Percentiles rank a stretch among this genome's conserved stretches.
Conservation (phyloP, 2,888 invertebrate species). For the Acrocera orbiculus region DNA sequence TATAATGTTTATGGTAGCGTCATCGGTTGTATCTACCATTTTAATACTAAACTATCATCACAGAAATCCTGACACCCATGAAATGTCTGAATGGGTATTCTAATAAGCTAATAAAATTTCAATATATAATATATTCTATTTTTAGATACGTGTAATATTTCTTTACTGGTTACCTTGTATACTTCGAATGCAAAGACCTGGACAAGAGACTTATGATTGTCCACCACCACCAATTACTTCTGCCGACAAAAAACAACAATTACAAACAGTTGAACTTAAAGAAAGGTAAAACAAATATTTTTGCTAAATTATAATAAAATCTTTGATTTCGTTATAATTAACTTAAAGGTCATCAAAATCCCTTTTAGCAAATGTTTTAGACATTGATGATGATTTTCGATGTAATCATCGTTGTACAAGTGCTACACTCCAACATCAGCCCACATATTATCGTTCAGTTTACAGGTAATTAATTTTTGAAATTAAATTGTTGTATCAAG, state of each 20-base stretch:
- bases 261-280: constrained; percentile 72
- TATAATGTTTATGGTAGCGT: constrained; percentile 99
- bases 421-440: constrained; percentile 36
- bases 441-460: constrained; percentile 51
- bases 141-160: constrained; percentile 75
- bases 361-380: constrained; percentile 86
- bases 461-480: constrained; percentile 34
- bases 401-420: constrained; percentile 47
- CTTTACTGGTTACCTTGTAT: constrained; percentile 96
- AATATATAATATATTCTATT: no score
- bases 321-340: not conserved
- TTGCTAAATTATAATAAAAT: no score
- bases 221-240: constrained; percentile 43
- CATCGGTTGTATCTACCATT: constrained; percentile 94
- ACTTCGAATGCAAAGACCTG: constrained; percentile 76
- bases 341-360: constrained; percentile 67
- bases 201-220: constrained; percentile 36
- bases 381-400: constrained; percentile 91
- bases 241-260: constrained; percentile 38
- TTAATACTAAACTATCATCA: constrained; percentile 96
- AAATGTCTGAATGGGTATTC: constrained; percentile 92
- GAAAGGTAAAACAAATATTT: constrained; percentile 36
- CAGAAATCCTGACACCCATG: constrained; percentile 89
- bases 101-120: constrained; percentile 19
- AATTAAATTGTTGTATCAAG: no score